phyloP scores from a whole-genome alignment of 2,888 invertebrate genomes.

The Tenthredo distinguenda region DNA sequence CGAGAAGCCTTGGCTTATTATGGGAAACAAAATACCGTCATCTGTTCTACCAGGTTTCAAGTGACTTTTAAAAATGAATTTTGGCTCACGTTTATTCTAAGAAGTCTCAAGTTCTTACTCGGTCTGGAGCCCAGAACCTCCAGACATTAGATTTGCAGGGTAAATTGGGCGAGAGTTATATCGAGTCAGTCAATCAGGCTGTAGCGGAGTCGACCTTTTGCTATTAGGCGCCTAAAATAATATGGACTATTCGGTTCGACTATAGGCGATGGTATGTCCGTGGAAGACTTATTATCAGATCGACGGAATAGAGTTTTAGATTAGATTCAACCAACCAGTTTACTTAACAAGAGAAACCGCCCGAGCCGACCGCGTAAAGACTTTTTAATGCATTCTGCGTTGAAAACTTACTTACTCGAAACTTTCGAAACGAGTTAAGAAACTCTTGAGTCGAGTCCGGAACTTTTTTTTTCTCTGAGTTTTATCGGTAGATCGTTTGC shows the following conservation, averaged over 20 bases:
- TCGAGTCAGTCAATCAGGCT: slow-evolving; percentile 21
- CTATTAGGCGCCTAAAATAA: slow-evolving; percentile 1
- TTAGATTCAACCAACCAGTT: slow-evolving; percentile 67
- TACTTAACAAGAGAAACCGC: slow-evolving; percentile 45
- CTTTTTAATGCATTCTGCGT: slow-evolving; percentile 50
- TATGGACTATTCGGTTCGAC: neutral
- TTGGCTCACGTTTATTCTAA: slow-evolving; percentile 13
- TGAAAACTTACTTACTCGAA: slow-evolving; percentile 44
- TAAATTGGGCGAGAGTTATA: neutral
- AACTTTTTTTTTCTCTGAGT: slow-evolving; percentile 46
- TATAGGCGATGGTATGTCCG: neutral
- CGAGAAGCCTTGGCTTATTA: neutral
- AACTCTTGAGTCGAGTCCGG: slow-evolving; percentile 8
- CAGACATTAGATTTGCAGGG: neutral
- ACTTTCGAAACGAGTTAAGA: slow-evolving; percentile 50
- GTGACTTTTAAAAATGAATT: slow-evolving; percentile 35
- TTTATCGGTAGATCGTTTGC: slow-evolving; percentile 51
- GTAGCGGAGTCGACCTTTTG: neutral
- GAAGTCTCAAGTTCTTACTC: neutral
- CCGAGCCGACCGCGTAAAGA: slow-evolving; percentile 39
- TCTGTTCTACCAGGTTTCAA: slow-evolving; percentile 25
- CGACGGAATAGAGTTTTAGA: slow-evolving; percentile 69
- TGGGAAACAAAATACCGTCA: slow-evolving; percentile 21
- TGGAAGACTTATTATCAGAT: slow-evolving; percentile 64
- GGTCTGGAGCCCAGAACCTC: neutral